Evolutionary conservation across 2,888 invertebrate genomes (phyloP), one percentile per base, ranked within the genome.

Genomic region (Pseudolycoriella hygida): DNA sequence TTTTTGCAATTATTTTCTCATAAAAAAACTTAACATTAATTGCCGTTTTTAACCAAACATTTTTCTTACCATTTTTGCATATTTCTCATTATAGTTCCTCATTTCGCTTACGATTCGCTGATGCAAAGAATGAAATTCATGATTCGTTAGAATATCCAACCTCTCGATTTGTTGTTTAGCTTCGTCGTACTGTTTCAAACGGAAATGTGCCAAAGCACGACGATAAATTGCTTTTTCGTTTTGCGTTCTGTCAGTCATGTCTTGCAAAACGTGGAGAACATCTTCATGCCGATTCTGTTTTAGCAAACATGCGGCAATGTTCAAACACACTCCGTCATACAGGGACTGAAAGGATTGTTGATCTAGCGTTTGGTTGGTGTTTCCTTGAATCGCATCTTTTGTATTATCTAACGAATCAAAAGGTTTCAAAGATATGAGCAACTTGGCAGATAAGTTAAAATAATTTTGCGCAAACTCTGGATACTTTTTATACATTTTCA

Each of bases 231-330:
- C 68, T 52, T 72, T 73, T 39, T 70, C 61, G n/a, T 34, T 14
- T 47, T 65, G 60, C 12, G 53, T 50, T 1, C 53, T 52, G 15
- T 67, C 63, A 20, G 68, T 66, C 54, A 67, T 71, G 34, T 64
- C 53, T 18, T 4, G 17, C 11, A 71, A 84, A 11, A 86, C 68
- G 34, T 71, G 67, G 25, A 83, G 58, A 0, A 77, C 78, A 48
- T 77, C 73, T 4, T 74, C 70, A 60, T 74, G 81, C 51, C 80
- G 77, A 10, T 75, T 62, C 49, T 70, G 70, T 50, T 76, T 76
- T 17, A 86, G 68, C 53, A 87, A 80, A 58, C 88, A 87, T 40
- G 81, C 80, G 0, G 88, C 83, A 58, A 90, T 67, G 62, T 92
- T 92, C 52, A 83, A 81, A 58, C 81, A 84, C 8, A 88, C 66